Evolutionary conservation across 2,797 vertebrate genomes (phyloP).

Genomic region (Lycodopsis pacificus): DNA sequence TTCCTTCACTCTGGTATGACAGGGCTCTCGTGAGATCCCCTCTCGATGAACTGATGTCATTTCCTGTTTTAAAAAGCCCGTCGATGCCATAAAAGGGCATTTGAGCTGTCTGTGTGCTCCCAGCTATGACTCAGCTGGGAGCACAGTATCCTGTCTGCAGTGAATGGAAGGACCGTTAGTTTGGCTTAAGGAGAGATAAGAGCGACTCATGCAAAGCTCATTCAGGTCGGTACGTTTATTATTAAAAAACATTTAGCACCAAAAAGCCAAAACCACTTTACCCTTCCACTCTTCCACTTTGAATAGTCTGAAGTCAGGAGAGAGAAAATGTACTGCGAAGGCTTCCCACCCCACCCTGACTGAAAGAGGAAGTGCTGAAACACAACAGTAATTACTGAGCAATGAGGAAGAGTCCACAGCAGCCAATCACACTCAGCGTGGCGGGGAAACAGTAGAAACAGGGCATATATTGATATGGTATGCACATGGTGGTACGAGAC

Average conservation of each 20-base stretch:
- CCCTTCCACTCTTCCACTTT: slow-evolving; percentile 10
- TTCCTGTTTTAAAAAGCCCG: slow-evolving; percentile 85
- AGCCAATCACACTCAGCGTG: not conserved
- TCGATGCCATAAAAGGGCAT: slow-evolving; percentile 87
- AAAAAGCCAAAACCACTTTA: not conserved
- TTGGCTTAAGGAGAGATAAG: slow-evolving; percentile 24
- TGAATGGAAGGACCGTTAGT: slow-evolving; percentile 20
- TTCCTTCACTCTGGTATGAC: slow-evolving; percentile 69
- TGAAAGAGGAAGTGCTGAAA: slow-evolving; percentile 69
- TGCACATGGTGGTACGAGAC: not conserved
- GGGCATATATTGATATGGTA: not conserved
- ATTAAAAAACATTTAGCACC: not conserved
- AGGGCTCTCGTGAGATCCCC: slow-evolving; percentile 60
- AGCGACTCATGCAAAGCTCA: slow-evolving; percentile 14
- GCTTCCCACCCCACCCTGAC: slow-evolving; percentile 44
- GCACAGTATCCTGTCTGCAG: slow-evolving; percentile 66
- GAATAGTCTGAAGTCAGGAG: slow-evolving; percentile 1
- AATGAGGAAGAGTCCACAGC: slow-evolving; percentile 53
- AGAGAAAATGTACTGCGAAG: slow-evolving; percentile 22
- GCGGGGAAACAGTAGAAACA: not conserved
- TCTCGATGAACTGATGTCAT: slow-evolving; percentile 77
- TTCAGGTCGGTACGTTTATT: not conserved
- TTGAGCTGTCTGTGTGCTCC: slow-evolving; percentile 68
- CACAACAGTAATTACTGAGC: slow-evolving; percentile 63
- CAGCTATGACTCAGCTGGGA: slow-evolving; percentile 74